phyloP scores from a whole-genome alignment of 2,113 vertebrate genomes.

The Ciconia stormi region DNA sequence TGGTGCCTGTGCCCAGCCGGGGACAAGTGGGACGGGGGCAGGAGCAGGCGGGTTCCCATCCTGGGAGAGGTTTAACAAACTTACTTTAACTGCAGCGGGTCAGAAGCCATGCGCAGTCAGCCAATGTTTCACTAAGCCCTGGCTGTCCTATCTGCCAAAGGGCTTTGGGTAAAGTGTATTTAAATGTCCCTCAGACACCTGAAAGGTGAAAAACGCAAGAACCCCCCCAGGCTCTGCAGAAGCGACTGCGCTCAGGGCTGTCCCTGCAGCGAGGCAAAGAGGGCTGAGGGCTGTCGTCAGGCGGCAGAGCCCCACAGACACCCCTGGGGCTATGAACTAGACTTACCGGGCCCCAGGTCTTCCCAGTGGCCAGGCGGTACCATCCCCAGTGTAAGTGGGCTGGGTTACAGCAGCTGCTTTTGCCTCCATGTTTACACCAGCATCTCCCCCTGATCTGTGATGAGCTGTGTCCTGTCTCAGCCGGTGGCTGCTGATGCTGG shows the following conservation, averaged over 20 bases:
- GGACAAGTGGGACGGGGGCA: not conserved
- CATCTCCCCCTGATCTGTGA: not conserved
- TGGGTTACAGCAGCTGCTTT: not conserved
- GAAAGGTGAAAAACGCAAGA: not conserved
- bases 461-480: not conserved
- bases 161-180: not conserved
- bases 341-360: not conserved
- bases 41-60: not conserved
- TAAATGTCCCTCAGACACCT: not conserved
- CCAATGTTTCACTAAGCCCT: not conserved
- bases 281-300: not conserved
- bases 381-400: not conserved
- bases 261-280: not conserved
- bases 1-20: not conserved
- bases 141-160: not conserved
- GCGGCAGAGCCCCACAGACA: not conserved
- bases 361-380: too few species aligned
- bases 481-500: not conserved
- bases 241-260: accelerated
- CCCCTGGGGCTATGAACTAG: not conserved
- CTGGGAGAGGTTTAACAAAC: not conserved
- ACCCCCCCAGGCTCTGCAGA: not conserved
- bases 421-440: not conserved
- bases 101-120: not conserved
- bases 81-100: not conserved